Evolutionary conservation across 2,797 vertebrate species (phyloP), one percentile per base, ranked within the genome.

Genomic region (Loriculus beryllinus): DNA sequence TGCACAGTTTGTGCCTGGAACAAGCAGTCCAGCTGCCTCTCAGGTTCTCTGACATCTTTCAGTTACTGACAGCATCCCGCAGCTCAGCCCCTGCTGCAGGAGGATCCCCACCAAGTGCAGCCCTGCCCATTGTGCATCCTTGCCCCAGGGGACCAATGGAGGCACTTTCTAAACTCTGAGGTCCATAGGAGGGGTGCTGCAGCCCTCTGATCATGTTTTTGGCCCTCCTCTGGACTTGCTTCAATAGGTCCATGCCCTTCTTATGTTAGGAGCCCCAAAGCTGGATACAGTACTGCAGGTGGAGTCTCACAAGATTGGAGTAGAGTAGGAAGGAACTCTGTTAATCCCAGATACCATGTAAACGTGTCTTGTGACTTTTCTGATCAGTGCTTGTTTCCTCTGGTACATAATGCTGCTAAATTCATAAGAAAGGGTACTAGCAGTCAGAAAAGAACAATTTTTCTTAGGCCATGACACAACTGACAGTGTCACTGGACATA

Each of bases 371-470:
- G 31, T 0, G 8, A 42, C 20, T 75, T 80, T 78, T 57, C 45
- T 86, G 74, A 52, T 82, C 57, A 62, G 54, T 1, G 0, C 11
- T 56, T 92, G 3, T 22, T 86, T 37, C 51, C 48, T 60, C 51
- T 67, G 76, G 54, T 86, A 45, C 17, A 8, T 49, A 65, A 49
- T 20, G 29, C 70, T 88, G 26, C 52, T 93, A 67, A 93, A 84
- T 18, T 93, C 42, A 14, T n/a, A 57, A 43, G 54, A 64, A 86
- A 79, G 45, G 23, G 25, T 67, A 87, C 67, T 85, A 80, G 88
- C n/a, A 88, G 28, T 45, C 16, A 92, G 84, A 87, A 86, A 82
- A 86, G 49, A 84, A 31, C 67, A 37, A 54, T 84, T 96, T 93
- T 14, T 96, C 77, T 76, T 54, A 29, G 63, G 15, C 51, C 11